Base-by-base conservation (phyloP, 2,797 vertebrate species). In the Sebastes oblongus region DNA sequence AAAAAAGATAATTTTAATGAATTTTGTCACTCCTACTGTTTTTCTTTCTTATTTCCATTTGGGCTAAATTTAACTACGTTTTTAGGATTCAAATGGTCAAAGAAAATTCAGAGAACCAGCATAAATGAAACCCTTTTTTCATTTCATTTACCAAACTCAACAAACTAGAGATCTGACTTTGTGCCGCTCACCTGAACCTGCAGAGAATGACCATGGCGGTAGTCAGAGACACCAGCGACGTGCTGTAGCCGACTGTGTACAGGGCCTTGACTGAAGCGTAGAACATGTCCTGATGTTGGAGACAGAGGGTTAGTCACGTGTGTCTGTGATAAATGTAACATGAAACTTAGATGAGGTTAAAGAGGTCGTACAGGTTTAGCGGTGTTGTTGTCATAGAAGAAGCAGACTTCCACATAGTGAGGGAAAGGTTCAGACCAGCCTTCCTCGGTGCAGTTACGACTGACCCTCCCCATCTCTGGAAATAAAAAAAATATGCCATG, bases 211-310 rank as follows among this genome's bases (percentile, higher is more conserved):
- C 97, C 98, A 99, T 99, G 58, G 98, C 98, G 0, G 97, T 98
- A 14, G 97, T 98, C 80, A 99, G 97, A 27, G 98, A 98, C 36
- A 98, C 97, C 8, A 99, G 96, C 0, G 98, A 99, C 0, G 98
- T 99, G 95, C 98, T 99, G 93, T 99, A 99, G 72, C 98, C 98
- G 0, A 99, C 98, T 0, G 98, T 99, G 94, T 99, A 99, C 74
- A 99, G 94, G 29, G 98, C 98, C 92, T 99, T 99, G 86, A 99
- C 97, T 0, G 98, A 99, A 0, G 97, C 92, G 5, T 96, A 99
- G 94, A 97, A 98, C 75, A 94, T 96, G 82, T 97, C 97, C 98
- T 99, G 66, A 14, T 81, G 83, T 29, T 50, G 65, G 12, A 89
- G 30, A 86, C 56, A 78, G 39, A 74, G 2, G 10, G 67, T 81